Evolutionary conservation across 92 coral and sea anemone genomes (phyloP).

Genomic region (Zoanthus solanderi): DNA sequence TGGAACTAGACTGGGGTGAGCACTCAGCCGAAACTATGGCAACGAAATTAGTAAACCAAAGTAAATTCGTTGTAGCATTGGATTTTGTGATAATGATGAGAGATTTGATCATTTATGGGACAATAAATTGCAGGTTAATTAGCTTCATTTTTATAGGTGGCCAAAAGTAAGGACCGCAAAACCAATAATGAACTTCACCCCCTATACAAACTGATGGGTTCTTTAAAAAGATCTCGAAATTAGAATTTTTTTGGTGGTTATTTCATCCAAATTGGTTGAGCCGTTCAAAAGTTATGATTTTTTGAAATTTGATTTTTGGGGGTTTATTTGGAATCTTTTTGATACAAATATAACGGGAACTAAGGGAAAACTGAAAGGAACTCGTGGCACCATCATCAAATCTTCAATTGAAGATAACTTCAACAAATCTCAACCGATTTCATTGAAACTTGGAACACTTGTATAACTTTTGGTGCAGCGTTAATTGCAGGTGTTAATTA

Average conservation of each 20-base stretch:
- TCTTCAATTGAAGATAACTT: slow-evolving; percentile 31
- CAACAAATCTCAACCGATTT: slow-evolving; percentile 18
- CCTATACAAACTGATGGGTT: slow-evolving; percentile 31
- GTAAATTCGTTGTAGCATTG: no score
- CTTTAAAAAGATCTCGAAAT: slow-evolving; percentile 26
- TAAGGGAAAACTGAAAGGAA: slow-evolving; percentile 15
- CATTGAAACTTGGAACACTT: slow-evolving; percentile 30
- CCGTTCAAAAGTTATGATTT: slow-evolving; percentile 33
- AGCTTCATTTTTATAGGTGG: no score
- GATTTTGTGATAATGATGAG: no score
- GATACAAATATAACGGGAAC: background rate
- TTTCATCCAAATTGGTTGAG: slow-evolving; percentile 25
- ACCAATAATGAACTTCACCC: slow-evolving; percentile 20
- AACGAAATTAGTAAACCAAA: no score
- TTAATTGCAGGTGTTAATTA: background rate
- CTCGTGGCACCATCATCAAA: slow-evolving; percentile 33
- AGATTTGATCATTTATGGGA: no score
- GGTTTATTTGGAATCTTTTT: slow-evolving; percentile 9
- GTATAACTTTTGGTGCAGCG: slow-evolving; percentile 12
- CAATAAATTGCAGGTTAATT: no score
- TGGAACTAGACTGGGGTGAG: no score
- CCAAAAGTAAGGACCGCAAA: slow-evolving; percentile 32
- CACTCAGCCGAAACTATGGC: no score
- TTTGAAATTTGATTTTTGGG: slow-evolving; percentile 2
- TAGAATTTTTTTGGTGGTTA: slow-evolving; percentile 18